Evolutionary conservation across 2,113 vertebrate species (phyloP).

Genomic region (Oenanthe melanoleuca): DNA sequence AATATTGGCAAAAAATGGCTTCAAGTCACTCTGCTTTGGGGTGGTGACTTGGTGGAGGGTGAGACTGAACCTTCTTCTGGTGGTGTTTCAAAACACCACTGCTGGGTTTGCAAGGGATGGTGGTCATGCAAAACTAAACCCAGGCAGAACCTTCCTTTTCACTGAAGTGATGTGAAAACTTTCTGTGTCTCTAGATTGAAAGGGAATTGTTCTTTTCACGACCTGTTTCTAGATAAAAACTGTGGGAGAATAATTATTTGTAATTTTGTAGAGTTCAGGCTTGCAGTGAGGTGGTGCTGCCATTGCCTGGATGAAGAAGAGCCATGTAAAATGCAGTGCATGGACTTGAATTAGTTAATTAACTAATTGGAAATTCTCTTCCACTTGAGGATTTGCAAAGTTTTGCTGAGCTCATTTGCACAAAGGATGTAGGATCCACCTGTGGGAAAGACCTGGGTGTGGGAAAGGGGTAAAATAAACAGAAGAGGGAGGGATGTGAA

Average conservation of each 20-base stretch:
- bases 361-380: not conserved
- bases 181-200: not conserved
- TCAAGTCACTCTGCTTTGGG: not conserved
- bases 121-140: not conserved
- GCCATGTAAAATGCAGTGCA: not conserved
- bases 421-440: not conserved
- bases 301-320: not conserved
- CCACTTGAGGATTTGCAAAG: not conserved
- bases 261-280: not conserved
- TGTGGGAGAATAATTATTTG: not conserved
- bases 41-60: not conserved
- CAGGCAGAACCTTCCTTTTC: not conserved
- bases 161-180: not conserved
- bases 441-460: not conserved
- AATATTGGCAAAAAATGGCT: not conserved
- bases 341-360: not conserved
- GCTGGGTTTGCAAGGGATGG: not conserved
- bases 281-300: not conserved
- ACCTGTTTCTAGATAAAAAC: not conserved
- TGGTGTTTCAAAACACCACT: not conserved
- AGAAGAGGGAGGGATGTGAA: not conserved
- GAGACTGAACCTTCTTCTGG: not conserved
- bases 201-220: not conserved
- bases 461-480: not conserved
- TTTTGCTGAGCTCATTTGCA: not conserved